phyloP scores from a whole-genome alignment of 2,113 vertebrate genomes.

The Microtus richardsoni region DNA sequence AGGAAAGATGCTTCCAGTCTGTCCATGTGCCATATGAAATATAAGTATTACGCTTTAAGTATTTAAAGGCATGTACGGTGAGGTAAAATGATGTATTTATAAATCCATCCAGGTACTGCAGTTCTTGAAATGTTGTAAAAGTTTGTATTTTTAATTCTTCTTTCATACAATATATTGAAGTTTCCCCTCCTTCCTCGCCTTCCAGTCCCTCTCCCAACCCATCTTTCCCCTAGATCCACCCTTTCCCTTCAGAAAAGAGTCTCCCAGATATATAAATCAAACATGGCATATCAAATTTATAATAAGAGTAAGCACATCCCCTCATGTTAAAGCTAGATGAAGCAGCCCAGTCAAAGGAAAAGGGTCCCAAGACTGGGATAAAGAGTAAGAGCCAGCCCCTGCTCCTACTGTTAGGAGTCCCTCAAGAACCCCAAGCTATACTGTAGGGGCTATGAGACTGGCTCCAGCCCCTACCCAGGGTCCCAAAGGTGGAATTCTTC shows the following conservation, averaged over 20 bases:
- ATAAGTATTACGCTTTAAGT: slow-evolving; percentile 45
- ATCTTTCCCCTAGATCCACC: background rate
- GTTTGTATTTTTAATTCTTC: background rate
- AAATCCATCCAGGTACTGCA: slow-evolving; percentile 33
- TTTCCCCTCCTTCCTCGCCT: background rate
- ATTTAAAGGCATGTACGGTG: background rate
- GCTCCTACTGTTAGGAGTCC: background rate
- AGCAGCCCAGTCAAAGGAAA: background rate
- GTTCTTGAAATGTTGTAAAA: background rate
- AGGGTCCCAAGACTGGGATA: background rate
- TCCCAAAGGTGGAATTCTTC: too few species aligned
- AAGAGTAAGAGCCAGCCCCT: background rate
- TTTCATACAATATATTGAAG: background rate
- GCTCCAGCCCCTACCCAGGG: too few species aligned
- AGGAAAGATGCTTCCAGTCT: slow-evolving; percentile 11
- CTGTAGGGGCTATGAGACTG: too few species aligned
- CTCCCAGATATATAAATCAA: background rate
- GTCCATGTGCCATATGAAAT: background rate
- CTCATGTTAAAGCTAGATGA: background rate
- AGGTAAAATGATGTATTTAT: background rate
- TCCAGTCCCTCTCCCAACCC: background rate
- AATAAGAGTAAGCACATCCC: background rate
- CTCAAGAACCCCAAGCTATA: background rate
- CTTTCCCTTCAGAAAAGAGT: background rate
- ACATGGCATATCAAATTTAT: background rate